Evolutionary conservation across 2,113 vertebrate species (phyloP), one percentile per base, ranked within the genome.

Genomic region (Pelecanus crispus): DNA sequence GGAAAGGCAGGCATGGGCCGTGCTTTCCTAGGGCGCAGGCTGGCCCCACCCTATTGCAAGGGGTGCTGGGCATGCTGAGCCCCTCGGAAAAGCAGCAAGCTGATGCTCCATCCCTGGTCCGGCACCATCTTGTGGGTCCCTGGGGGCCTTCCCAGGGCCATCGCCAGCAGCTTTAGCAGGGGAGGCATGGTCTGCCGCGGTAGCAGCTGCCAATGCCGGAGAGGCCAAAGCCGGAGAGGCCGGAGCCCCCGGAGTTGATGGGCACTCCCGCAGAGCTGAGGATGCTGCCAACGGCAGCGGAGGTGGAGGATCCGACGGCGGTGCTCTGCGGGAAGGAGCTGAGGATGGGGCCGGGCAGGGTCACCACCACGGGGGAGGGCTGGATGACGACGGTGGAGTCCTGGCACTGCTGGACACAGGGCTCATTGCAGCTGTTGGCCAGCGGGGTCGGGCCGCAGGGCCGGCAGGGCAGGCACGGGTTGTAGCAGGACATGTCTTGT

Each of bases 51-150:
- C n/a, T n/a, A n/a, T n/a, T n/a, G n/a, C n/a, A n/a, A n/a, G n/a
- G n/a, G n/a, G n/a, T n/a, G n/a, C n/a, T n/a, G n/a, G n/a, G n/a
- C n/a, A n/a, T n/a, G n/a, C n/a, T n/a, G n/a, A n/a, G n/a, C n/a
- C n/a, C n/a, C n/a, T n/a, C n/a, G n/a, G n/a, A n/a, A 20, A 65
- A 42, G 25, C 18, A 68, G 8, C 9, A 55, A 44, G 21, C 1
- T 0, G 0, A 18, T 77, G 32, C 28, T 70, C 4, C 4, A 3
- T 61, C 6, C 2, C 16, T 29, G 29, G 8, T 11, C 31, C 6
- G 3, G n/a, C 11, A 6, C 5, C 14, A 45, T 13, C 28, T 9
- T 26, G 10, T 47, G 63, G 31, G 24, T 56, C 24, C 42, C 4
- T 7, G 8, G 4, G 9, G 16, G 7, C 22, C 15, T 42, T 31